These are phyloP conservation scores for Acanthornis magna DNA, from an alignment of 2,797 vertebrate species.

Conservation along the genomic window DNA sequence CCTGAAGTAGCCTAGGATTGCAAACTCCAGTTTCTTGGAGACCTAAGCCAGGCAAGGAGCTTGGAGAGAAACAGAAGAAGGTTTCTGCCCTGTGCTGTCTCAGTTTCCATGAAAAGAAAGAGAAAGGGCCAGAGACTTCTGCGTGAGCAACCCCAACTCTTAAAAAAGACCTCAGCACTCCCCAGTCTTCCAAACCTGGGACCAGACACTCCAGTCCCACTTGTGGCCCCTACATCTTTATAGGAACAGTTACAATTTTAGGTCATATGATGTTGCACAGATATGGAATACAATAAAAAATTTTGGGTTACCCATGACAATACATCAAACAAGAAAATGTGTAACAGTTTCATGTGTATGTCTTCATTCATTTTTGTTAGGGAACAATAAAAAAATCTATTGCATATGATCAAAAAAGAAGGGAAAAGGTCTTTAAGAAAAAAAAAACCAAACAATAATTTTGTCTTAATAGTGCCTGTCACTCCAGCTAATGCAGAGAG, in stretches of 20 bases:
- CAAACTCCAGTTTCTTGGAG: not conserved
- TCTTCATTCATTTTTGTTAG: not conserved
- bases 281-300: not conserved
- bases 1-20: not conserved
- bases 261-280: not conserved
- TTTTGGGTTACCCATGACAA: not conserved
- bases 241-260: not conserved
- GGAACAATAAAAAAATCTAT: not conserved
- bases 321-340: not conserved
- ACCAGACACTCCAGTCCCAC: not conserved
- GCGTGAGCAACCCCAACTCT: no score
- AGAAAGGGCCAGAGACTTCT: not conserved
- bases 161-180: not conserved
- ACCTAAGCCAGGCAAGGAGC: not conserved
- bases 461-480: not conserved
- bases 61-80: not conserved
- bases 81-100: not conserved
- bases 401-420: not conserved
- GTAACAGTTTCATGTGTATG: not conserved
- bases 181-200: rapidly evolving
- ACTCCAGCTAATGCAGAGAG: not conserved
- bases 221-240: rapidly evolving
- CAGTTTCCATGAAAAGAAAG: not conserved
- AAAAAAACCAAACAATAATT: not conserved
- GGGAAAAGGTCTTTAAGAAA: not conserved